Evolutionary conservation across 1,140 invertebrate species (phyloP).

Genomic region (Planococcus citri): DNA sequence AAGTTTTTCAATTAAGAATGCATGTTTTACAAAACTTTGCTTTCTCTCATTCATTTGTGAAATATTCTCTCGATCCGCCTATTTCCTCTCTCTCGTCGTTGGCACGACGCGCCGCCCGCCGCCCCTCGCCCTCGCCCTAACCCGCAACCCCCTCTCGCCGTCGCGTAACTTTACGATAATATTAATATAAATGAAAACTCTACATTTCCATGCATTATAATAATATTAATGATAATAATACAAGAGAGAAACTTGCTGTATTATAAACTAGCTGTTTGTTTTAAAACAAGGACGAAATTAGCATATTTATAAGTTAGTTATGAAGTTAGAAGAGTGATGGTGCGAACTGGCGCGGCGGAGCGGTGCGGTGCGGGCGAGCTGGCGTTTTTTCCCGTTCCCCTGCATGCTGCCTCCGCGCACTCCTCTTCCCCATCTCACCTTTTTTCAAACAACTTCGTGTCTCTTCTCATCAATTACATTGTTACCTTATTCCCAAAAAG

Average conservation of each 20-base stretch:
- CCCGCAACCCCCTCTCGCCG: neutral
- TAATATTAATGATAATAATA: constrained; percentile 20
- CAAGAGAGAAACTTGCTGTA: constrained; percentile 16
- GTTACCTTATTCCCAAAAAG: too few relatives aligned
- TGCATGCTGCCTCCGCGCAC: too few relatives aligned
- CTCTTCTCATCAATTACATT: neutral
- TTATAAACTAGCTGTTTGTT: constrained; percentile 20
- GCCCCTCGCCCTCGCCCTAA: too few relatives aligned
- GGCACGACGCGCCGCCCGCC: too few relatives aligned
- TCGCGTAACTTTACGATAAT: constrained; percentile 11
- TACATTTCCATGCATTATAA: constrained; percentile 18
- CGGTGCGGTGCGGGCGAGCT: neutral
- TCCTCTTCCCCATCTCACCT: neutral
- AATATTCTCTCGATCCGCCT: constrained; percentile 1
- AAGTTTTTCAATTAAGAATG: constrained; percentile 15
- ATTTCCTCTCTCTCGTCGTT: constrained; percentile 17
- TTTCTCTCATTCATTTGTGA: constrained; percentile 19
- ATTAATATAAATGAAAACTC: constrained; percentile 21
- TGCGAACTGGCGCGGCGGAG: neutral
- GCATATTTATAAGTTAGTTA: constrained; percentile 20
- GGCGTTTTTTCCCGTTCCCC: neutral
- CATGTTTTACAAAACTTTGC: constrained; percentile 13
- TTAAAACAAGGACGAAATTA: constrained; percentile 20
- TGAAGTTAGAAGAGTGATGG: constrained; percentile 6
- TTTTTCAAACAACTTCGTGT: neutral